Evolutionary conservation across 2,888 invertebrate genomes (phyloP).

Genomic region (Platycnemis pennipes): DNA sequence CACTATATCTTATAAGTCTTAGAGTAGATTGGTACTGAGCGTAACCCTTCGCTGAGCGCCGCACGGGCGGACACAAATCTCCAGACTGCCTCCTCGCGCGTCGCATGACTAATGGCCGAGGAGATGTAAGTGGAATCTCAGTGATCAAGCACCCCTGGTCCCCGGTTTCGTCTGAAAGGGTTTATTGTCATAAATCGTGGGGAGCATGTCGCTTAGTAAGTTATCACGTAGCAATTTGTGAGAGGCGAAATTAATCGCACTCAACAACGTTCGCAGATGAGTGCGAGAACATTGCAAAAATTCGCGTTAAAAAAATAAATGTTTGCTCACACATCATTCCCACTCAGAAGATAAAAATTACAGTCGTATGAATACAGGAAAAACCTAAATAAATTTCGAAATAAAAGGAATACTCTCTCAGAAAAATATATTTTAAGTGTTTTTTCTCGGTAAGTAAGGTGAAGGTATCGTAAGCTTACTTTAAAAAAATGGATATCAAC

Average conservation of each 20-base stretch:
- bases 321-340: too few relatives aligned
- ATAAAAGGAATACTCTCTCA: too few relatives aligned
- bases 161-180: slow-evolving; percentile 28
- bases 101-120: slow-evolving; percentile 55
- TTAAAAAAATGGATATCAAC: too few relatives aligned
- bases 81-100: background rate
- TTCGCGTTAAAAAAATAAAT: background rate
- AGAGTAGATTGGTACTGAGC: slow-evolving; percentile 17
- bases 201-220: background rate
- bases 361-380: too few relatives aligned
- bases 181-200: slow-evolving; percentile 29
- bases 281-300: background rate
- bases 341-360: too few relatives aligned
- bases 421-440: too few relatives aligned
- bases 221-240: slow-evolving; percentile 26
- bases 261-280: background rate
- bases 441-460: too few relatives aligned
- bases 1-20: slow-evolving; percentile 56
- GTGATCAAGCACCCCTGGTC: slow-evolving; percentile 4
- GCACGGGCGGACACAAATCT: background rate
- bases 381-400: too few relatives aligned
- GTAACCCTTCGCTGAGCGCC: background rate
- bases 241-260: background rate
- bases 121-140: slow-evolving; percentile 27
- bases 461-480: too few relatives aligned